Evolutionary conservation across 1,140 invertebrate genomes (phyloP).

Genomic region (Carcinoscorpius rotundicauda): DNA sequence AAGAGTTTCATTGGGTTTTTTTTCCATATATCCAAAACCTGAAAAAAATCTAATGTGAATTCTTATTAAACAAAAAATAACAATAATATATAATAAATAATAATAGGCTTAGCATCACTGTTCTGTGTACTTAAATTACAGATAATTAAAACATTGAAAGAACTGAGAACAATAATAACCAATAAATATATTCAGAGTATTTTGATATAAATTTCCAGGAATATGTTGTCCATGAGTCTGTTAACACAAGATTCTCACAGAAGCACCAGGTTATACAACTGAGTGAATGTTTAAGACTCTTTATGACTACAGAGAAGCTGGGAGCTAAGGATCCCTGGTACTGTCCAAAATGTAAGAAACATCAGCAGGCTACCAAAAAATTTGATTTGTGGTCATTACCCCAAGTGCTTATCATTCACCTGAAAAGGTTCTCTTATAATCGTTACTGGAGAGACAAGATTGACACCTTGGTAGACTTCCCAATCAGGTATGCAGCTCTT

Average conservation of each 20-base stretch:
- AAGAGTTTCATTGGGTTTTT: neutral
- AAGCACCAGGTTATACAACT: constrained; percentile 29
- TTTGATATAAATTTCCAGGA: constrained; percentile 8
- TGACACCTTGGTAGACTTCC: constrained; percentile 43
- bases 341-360: constrained; percentile 44
- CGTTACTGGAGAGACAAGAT: constrained; percentile 44
- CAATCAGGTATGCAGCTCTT: constrained; percentile 22
- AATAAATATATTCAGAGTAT: no score
- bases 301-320: constrained; percentile 39
- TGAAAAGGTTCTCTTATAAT: constrained; percentile 45
- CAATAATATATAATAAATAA: no score
- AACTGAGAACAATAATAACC: no score
- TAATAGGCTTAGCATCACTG: no score
- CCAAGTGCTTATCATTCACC: constrained; percentile 42
- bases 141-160: no score
- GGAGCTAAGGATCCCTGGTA: constrained; percentile 42
- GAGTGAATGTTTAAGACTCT: constrained; percentile 39
- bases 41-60: no score
- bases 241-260: constrained; percentile 13
- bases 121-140: no score
- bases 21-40: no score
- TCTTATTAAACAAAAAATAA: no score
- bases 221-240: constrained; percentile 20
- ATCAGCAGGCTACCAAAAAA: constrained; percentile 46
- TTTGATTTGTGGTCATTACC: constrained; percentile 48